Evolutionary conservation across 2,797 vertebrate genomes (phyloP).

Genomic region (Macroramphosus scolopax): DNA sequence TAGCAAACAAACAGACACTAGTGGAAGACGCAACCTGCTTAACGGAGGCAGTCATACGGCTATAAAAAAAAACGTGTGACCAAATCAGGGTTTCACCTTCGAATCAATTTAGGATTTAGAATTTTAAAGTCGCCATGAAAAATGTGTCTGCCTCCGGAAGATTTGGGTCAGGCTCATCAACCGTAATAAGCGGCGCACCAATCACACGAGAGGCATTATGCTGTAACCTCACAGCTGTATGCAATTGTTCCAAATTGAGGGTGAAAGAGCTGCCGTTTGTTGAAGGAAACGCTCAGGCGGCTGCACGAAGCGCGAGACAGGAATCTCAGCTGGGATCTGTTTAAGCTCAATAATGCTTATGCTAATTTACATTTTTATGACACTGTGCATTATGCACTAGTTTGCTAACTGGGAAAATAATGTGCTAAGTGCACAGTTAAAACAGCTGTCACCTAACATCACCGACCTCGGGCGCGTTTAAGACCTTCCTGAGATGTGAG

Average conservation of each 20-base stretch:
- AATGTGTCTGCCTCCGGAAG: slow-evolving; percentile 58
- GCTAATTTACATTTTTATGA: slow-evolving; percentile 41
- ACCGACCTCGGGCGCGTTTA: neutral
- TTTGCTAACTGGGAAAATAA: slow-evolving; percentile 25
- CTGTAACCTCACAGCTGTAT: slow-evolving; percentile 61
- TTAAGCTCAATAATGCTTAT: slow-evolving; percentile 43
- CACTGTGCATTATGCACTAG: slow-evolving; percentile 25
- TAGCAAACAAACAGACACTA: too few relatives aligned
- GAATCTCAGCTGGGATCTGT: slow-evolving; percentile 56
- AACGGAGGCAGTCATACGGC: too few relatives aligned
- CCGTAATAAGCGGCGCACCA: slow-evolving; percentile 69
- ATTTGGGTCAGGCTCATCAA: slow-evolving; percentile 78
- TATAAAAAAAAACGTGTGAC: too few relatives aligned
- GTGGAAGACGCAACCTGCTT: too few relatives aligned
- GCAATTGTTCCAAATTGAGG: slow-evolving; percentile 52
- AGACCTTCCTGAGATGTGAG: too few relatives aligned
- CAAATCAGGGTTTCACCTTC: slow-evolving; percentile 60
- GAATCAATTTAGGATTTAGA: slow-evolving; percentile 67
- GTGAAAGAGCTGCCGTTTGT: slow-evolving; percentile 53
- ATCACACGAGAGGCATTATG: too few relatives aligned
- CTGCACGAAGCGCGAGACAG: slow-evolving; percentile 33
- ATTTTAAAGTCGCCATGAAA: slow-evolving; percentile 58
- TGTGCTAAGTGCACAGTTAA: slow-evolving; percentile 3
- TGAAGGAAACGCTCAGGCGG: slow-evolving; percentile 33
- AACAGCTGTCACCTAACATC: slow-evolving; percentile 23